Conservation (phyloP, 2,113 vertebrate genomes). For the Rhynchomys soricoides region DNA sequence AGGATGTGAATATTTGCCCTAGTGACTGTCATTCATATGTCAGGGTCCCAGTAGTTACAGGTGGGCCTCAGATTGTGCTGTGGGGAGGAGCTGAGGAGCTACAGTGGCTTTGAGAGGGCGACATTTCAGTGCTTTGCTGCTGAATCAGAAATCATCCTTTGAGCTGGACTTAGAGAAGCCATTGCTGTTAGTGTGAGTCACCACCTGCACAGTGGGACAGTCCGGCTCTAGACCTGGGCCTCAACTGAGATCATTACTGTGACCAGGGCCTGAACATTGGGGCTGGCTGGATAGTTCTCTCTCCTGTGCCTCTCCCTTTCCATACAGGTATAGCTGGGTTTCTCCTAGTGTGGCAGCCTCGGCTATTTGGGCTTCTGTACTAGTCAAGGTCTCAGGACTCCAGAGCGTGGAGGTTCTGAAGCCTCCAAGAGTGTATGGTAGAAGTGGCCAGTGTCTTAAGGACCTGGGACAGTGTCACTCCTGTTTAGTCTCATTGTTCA, state of each 20-base stretch:
- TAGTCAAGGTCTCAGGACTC: background rate
- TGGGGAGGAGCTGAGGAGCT: background rate
- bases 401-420: background rate
- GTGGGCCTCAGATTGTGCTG: background rate
- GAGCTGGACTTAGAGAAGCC: background rate
- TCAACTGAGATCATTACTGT: background rate
- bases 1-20: background rate
- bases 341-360: background rate
- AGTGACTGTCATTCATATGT: background rate
- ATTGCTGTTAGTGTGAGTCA: background rate
- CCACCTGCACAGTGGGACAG: background rate
- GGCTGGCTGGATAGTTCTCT: background rate
- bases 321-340: background rate
- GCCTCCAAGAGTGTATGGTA: background rate
- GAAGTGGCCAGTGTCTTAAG: background rate
- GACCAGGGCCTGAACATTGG: background rate
- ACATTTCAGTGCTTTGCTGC: background rate
- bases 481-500: background rate
- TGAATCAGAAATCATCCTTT: background rate
- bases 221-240: background rate
- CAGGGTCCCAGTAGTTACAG: background rate
- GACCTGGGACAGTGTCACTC: background rate
- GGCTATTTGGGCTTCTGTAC: background rate
- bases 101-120: background rate
- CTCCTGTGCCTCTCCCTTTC: background rate